A percentile compares a stretch with the other conserved stretches of the same genome.
Conservation (phyloP, 2,113 vertebrate genomes). For the Podarcis cretensis region DNA sequence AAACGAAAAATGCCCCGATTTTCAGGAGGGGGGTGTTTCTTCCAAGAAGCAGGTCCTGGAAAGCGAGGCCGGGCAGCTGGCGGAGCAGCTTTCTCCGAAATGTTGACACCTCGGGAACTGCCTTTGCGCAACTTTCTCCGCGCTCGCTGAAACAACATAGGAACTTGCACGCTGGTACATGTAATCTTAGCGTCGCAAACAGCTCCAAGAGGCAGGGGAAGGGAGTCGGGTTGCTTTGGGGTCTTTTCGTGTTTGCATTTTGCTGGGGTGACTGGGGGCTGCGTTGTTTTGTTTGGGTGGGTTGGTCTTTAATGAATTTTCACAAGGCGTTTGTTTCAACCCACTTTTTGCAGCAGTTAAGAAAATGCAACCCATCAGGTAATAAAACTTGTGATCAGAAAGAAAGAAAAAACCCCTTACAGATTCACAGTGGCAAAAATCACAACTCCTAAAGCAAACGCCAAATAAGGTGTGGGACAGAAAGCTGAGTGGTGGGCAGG, state of each 20-base stretch:
- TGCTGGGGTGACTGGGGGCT: neutral
- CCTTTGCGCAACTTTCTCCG: conserved; percentile 42
- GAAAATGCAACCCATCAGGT: neutral
- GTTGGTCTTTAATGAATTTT: no score
- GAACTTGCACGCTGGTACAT: neutral
- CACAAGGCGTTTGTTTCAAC: no score
- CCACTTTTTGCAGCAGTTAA: neutral
- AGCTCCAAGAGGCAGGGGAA: no score
- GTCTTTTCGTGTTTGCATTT: neutral
- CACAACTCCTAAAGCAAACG: neutral
- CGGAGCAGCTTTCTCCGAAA: neutral
- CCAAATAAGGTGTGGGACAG: neutral
- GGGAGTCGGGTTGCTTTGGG: no score
- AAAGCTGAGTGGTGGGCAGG: neutral
- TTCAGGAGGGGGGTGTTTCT: neutral
- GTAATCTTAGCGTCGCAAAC: neutral
- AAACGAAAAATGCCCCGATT: no score
- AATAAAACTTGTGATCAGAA: neutral
- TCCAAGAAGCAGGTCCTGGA: neutral
- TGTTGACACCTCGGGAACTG: conserved; percentile 49
- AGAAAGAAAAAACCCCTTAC: no score
- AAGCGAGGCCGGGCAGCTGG: conserved; percentile 10
- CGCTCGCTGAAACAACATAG: no score
- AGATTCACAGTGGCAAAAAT: neutral
- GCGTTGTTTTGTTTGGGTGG: neutral